These are phyloP conservation scores for Canis aureus DNA, from an alignment of 2,113 vertebrate genomes.

Conservation along the genomic window DNA sequence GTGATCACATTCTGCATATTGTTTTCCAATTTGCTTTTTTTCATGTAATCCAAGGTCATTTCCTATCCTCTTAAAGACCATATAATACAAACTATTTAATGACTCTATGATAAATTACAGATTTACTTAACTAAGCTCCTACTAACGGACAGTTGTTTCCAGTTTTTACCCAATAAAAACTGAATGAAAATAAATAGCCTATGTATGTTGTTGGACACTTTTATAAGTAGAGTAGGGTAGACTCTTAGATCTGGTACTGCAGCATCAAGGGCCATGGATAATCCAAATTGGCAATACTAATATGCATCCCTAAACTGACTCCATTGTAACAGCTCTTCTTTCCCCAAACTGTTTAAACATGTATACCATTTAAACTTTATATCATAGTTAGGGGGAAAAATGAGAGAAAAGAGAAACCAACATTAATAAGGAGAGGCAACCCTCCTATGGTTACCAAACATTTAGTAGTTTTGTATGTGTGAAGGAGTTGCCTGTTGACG, in stretches of 20 bases:
- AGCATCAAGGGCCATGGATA: background rate
- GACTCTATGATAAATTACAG: background rate
- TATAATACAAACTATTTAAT: background rate
- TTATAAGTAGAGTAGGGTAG: background rate
- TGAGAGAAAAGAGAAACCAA: background rate
- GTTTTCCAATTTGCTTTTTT: background rate
- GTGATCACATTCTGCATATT: background rate
- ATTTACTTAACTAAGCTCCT: conserved; percentile 22
- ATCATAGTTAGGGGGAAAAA: background rate
- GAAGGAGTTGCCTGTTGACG: background rate
- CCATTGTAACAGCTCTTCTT: background rate
- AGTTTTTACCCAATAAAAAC: background rate
- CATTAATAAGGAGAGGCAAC: background rate
- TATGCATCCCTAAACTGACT: background rate
- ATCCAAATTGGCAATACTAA: background rate
- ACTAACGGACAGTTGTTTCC: background rate
- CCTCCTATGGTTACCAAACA: background rate
- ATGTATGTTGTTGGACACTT: background rate
- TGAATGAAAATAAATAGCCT: conserved; percentile 24
- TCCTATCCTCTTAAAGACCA: background rate
- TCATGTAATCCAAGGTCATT: background rate
- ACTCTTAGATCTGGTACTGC: background rate
- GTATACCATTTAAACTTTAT: background rate
- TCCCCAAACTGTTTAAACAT: background rate
- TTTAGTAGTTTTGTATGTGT: background rate